Evolutionary conservation across 2,113 vertebrate genomes (phyloP), one percentile per base, ranked within the genome.

Genomic region (Pteropus alecto): DNA sequence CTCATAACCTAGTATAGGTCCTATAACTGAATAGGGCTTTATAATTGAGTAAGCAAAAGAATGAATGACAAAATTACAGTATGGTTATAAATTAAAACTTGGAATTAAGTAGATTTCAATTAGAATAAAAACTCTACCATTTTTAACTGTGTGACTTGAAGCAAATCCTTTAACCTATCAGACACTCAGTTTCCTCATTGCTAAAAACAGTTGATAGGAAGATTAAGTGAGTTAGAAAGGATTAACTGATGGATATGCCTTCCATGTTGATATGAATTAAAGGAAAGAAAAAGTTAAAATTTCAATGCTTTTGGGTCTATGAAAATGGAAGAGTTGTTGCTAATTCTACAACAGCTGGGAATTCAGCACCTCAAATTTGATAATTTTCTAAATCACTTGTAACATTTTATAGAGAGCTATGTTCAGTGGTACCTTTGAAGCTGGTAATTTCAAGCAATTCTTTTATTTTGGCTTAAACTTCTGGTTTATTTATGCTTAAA

Each of bases 261-360:
- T 93, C 14, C 10, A 6, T 30, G 28, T 5, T 84, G 43, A 90
- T 94, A 87, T 38, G 71, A 78, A 92, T 51, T 56, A 56, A 67
- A 96, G 85, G 33, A 84, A 35, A 81, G 51, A 68, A 30, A 93
- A 93, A 87, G 8, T 87, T 96, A 63, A 82, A 95, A 94, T 87
- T 92, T 87, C 65, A 84, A 26, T 85, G 67, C 28, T 70, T 70
- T 89, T 24, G 22, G 41, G 8, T 91, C 38, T 93, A 10, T 78
- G 58, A 81, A 95, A 96, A 67, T 85, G 41, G 33, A 82, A 97
- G 6, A 95, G 91, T 58, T 70, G 22, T 86, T 83, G 54, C 13
- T 95, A 85, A 90, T 84, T 94, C 26, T 89, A 41, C 63, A 83
- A 74, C 41, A 94, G 21, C 73, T 93, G 9, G 54, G 46, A 65